Conservation (phyloP, 2,888 invertebrate species). For the Nymphalis c-album region DNA sequence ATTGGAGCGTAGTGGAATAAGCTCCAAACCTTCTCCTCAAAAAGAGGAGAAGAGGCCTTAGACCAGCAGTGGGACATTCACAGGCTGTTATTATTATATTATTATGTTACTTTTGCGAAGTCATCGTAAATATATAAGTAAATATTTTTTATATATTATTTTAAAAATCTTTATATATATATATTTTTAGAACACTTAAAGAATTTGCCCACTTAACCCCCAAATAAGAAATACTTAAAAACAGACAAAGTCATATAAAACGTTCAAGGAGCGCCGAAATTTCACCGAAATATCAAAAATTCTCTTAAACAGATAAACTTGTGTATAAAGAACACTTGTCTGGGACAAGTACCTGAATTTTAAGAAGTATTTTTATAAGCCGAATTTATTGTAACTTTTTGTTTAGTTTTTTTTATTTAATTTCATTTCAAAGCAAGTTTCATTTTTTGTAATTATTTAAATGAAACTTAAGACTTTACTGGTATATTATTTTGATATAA, state of each 20-base stretch:
- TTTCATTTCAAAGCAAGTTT: constrained; percentile 23
- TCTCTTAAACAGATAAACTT: constrained; percentile 15
- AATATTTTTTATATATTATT: no score
- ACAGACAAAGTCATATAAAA: constrained; percentile 21
- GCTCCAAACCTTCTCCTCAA: no score
- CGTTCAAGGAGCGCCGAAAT: constrained; percentile 13
- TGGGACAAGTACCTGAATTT: constrained; percentile 29
- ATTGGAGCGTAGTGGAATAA: no score
- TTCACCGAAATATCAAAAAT: constrained; percentile 25
- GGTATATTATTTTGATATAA: no score
- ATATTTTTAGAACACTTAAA: neutral
- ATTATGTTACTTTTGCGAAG: no score
- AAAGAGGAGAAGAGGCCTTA: no score
- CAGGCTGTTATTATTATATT: no score
- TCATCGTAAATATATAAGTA: no score
- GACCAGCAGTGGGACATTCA: no score
- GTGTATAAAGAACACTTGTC: constrained; percentile 27
- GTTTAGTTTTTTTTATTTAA: constrained; percentile 18
- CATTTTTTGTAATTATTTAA: no score
- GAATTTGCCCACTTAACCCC: neutral
- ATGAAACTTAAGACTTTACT: no score
- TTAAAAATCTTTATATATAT: neutral
- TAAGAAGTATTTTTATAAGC: constrained; percentile 27
- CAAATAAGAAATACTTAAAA: constrained; percentile 8
- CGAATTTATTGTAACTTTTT: constrained; percentile 24